Base-by-base conservation (phyloP, 92 coral and sea anemone genomes). In the Palythoa caribaeorum region DNA sequence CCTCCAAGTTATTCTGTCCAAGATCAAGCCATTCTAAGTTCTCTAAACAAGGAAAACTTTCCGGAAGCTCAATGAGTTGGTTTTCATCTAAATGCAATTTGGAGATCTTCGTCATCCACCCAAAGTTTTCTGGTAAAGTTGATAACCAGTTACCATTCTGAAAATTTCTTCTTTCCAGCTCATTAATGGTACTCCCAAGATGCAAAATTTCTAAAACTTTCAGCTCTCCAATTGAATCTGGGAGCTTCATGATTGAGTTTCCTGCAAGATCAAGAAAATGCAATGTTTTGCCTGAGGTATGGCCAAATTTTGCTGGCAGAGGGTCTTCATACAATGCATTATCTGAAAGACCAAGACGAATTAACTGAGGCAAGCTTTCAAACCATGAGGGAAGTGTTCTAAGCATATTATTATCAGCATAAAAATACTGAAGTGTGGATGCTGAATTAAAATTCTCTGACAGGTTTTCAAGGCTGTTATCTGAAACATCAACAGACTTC, bases 81-180 rank as follows among this genome's bases (percentile, higher is more conserved):
- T 97, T 97, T 87, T 97, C 99, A 84, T 97, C 99, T 71, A 97
- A 92, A 83, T 97, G 94, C 37, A 97, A 52, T 84, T 95, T 97
- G 3, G 89, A 88, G 9, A 97, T 88, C 28, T 90, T 79, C 3
- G 77, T 68, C 91, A 97, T 93, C 85, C 92, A 80, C 55, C 97
- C 95, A 91, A 97, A 95, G 68, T 86, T 94, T 44, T 93, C 91
- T 1, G 99, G 99, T 71, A 97, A 78, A 37, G 89, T 71, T 3
- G 90, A 65, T 19, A 97, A 84, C 97, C 99, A 95, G 81, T 97
- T 97, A 37, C 99, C 99, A 92, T 97, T 97, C 88, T 94, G 99
- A 86, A 95, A 97, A 71, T 97, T 93, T 69, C 97, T 94, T 47
- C 99, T 93, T 70, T 97, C 99, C 47, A 97, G 92, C 80, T 97